Conservation (phyloP, 2,888 invertebrate genomes). For the Pyrgus malvae region DNA sequence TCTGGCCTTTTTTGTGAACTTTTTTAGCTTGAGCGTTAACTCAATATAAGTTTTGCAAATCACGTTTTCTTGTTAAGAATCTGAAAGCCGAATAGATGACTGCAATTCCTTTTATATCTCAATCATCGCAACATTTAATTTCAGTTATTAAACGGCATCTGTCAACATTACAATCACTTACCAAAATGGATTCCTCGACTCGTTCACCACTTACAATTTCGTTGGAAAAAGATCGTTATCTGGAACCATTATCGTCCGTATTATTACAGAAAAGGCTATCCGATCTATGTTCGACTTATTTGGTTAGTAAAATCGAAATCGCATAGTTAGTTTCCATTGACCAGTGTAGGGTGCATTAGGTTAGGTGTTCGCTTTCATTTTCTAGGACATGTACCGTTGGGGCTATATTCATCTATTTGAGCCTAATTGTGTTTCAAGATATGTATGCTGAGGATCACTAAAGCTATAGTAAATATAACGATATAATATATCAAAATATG, state of each 20-base stretch:
- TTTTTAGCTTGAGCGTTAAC: not conserved
- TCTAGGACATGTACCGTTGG: conserved; percentile 16
- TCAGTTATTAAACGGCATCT: conserved; percentile 13
- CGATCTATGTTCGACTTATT: conserved; percentile 57
- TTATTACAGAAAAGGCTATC: conserved; percentile 69
- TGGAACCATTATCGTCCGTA: conserved; percentile 66
- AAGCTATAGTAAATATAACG: too few species aligned
- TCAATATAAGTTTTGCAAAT: not conserved
- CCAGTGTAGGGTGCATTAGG: conserved; percentile 24
- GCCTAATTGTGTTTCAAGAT: not conserved
- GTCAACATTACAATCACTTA: conserved; percentile 29
- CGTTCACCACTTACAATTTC: conserved; percentile 68
- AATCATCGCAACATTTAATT: conserved; percentile 8
- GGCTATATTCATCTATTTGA: not conserved
- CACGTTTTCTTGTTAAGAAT: not conserved
- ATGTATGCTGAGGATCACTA: too few species aligned
- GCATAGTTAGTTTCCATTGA: conserved; percentile 27
- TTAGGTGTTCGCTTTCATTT: conserved; percentile 27
- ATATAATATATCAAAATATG: too few species aligned
- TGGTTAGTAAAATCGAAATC: conserved; percentile 60
- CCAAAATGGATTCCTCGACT: conserved; percentile 50
- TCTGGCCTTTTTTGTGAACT: too few species aligned
- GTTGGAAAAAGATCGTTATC: conserved; percentile 71
- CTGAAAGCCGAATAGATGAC: not conserved
- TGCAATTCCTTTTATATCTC: conserved; percentile 7